Evolutionary conservation across 2,113 vertebrate genomes (phyloP).

Genomic region (Axis porcinus): DNA sequence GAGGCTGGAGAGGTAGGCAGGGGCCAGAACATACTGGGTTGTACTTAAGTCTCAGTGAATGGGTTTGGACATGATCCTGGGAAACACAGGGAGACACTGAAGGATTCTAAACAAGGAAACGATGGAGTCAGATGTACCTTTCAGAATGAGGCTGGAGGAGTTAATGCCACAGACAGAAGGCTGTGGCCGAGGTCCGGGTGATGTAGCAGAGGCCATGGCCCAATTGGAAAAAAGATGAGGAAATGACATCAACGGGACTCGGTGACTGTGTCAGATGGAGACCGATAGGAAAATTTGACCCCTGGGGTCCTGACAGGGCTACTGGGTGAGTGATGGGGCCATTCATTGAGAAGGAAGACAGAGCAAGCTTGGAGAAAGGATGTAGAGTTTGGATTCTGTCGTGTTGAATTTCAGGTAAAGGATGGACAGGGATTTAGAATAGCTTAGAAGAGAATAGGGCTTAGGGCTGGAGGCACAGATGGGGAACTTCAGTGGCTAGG

Average conservation of each 20-base stretch:
- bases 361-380: neutral
- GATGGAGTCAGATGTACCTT: neutral
- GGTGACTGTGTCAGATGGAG: neutral
- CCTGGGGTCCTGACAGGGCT: neutral
- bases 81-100: neutral
- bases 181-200: rapidly evolving
- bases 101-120: neutral
- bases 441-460: neutral
- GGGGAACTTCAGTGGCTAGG: neutral
- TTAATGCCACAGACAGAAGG: neutral
- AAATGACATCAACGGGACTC: too few relatives aligned
- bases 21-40: neutral
- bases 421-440: neutral
- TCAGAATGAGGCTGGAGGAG: neutral
- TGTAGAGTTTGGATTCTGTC: neutral
- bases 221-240: neutral
- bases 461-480: neutral
- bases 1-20: neutral
- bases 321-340: too few relatives aligned
- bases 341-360: neutral
- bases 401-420: neutral
- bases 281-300: neutral
- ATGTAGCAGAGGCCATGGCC: neutral
- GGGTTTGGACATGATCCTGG: neutral
- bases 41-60: neutral